phyloP scores from a whole-genome alignment of 2,888 invertebrate species.

The Drosophila lacicola region DNA sequence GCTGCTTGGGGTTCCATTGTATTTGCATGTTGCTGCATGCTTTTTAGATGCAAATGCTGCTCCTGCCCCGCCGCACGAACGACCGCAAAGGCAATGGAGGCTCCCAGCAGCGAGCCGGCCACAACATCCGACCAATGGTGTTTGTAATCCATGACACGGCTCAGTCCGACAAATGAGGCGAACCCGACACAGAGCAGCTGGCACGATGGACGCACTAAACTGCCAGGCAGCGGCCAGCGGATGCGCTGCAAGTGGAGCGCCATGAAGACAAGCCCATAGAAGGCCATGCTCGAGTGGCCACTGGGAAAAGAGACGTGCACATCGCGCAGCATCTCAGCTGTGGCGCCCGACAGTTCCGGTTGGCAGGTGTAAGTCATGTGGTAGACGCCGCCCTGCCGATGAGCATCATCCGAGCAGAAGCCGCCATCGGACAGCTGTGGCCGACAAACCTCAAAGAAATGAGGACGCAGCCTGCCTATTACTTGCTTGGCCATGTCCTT shows the following conservation, averaged over 20 bases:
- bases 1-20: constrained; percentile 4
- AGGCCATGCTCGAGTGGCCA: constrained; percentile 70
- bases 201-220: constrained; percentile 52
- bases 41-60: constrained; percentile 16
- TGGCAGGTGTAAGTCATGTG: constrained; percentile 56
- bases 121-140: constrained; percentile 99
- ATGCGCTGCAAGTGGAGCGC: constrained; percentile 63
- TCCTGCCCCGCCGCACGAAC: constrained; percentile 47
- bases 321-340: constrained; percentile 41
- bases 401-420: constrained; percentile 48
- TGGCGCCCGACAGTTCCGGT: constrained; percentile 28
- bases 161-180: constrained; percentile 93
- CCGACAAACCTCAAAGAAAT: constrained; percentile 71
- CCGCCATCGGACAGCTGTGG: constrained; percentile 58
- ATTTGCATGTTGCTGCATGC: constrained; percentile 5
- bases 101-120: constrained; percentile 90
- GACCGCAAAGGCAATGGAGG: constrained; percentile 88
- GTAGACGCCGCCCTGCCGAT: constrained; percentile 38
- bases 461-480: constrained; percentile 72
- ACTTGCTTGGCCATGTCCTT: constrained; percentile 63
- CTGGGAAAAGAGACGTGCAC: constrained; percentile 76
- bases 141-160: constrained; percentile 97
- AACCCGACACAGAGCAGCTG: constrained; percentile 92
- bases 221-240: constrained; percentile 45
- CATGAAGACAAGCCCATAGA: constrained; percentile 70